Base-by-base conservation (phyloP, 2,797 vertebrate genomes). In the Anableps anableps region DNA sequence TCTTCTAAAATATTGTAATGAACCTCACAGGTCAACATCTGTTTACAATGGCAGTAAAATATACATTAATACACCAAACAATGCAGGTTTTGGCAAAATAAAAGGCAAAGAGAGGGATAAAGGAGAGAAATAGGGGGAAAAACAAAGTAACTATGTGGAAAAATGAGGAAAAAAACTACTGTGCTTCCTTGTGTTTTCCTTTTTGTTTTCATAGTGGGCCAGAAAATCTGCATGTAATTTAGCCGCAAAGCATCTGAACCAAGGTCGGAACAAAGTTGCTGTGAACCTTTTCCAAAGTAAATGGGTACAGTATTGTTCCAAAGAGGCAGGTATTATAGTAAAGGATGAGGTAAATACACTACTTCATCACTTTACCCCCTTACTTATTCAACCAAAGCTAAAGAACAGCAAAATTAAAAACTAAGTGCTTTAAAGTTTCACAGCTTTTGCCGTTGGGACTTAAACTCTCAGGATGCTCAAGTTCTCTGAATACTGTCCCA, bases 141-240 rank as follows among this genome's bases (percentile, higher is more conserved):
- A 86, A 75, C 53, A 1, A 77, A 66, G 51, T 77, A 72, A 43
- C 75, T 68, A 58, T 72, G 26, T 38, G 13, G 77, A 66, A 72
- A 72, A 81, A 72, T 77, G 83, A 26, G 58, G 47, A 81, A 51
- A 29, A 79, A 80, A 86, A 77, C 80, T 23, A 38, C 34, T 8
- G 31, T 60, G 76, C n/a, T 51, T 68, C 66, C 76, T 38, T 62
- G n/a, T 9, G 1, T 74, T 87, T 73, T 80, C 68, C 75, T 62
- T 86, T 91, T 89, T 77, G 48, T 88, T 86, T 90, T 91, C 82
- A 89, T 72, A 76, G 79, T 47, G 76, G 76, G 75, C 1, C 72
- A 62, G 74, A 77, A 87, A 89, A 92, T 90, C 79, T 90, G 88
- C 80, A 88, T 83, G 75, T 76, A 82, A 87, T 91, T 80, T 51